Base-by-base conservation (phyloP, 1,140 invertebrate genomes). In the Diplogasteroides magnus region DNA sequence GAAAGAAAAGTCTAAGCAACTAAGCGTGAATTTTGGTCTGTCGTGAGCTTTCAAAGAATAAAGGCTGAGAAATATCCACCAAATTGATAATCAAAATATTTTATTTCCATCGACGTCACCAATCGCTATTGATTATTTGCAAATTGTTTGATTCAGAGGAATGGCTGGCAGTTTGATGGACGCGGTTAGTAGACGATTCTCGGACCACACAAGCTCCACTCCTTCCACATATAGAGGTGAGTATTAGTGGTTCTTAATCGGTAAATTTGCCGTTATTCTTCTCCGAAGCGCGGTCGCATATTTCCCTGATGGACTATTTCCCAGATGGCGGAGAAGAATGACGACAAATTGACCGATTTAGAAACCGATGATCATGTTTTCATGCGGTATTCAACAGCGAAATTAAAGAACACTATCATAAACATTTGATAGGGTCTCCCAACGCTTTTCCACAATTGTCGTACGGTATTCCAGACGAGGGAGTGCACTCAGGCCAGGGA, bases 111-210 rank as follows among this genome's bases (percentile, higher is more conserved):
- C 6, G 6, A 48, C 6, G 37, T 48, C 37, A 48, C 37, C 6
- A 48, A 6, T 48, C 37, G 37, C 15, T 32, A 68, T 26, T 25
- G 59, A 31, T 61, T 37, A 48, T 59, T 28, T 61, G 29, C 37
- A 55, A 55, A 69, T 23, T 48, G 61, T 23, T 67, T 65, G 26
- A n/a, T 6, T 6, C 19, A 6, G 37, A 19, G 26, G 57, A 27
- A 55, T 77, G 26, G 61, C 48, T 15, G 56, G 67, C 31, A 19
- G 27, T 25, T 59, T 81, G 27, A 73, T 82, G 15, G 74, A 72
- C n/a, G 80, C 78, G 13, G 75, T 82, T 15, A 78, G 78, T 2
- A 67, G 81, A 6, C 55, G 82, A 27, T 79, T 82, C 62, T 81
- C 77, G 25, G 82, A 80, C 59, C 80, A 78, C 31, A 61, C 59